phyloP scores from a whole-genome alignment of 2,797 vertebrate genomes.

The Sebastes dallii region DNA sequence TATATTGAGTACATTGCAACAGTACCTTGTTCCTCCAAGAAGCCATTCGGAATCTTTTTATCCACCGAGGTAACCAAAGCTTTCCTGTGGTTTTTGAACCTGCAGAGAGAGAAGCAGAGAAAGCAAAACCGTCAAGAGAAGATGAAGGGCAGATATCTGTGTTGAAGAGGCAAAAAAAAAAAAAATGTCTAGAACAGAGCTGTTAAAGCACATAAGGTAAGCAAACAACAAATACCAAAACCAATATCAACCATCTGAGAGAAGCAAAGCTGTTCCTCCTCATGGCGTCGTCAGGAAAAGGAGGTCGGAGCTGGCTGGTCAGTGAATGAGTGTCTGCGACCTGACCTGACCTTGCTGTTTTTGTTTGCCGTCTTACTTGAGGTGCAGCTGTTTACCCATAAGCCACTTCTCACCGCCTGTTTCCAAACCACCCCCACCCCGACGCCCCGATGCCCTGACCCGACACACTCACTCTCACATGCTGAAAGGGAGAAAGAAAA shows the following conservation, averaged over 20 bases:
- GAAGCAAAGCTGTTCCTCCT: conserved; percentile 75
- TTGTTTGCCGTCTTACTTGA: conserved; percentile 62
- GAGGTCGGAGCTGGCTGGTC: conserved; percentile 14
- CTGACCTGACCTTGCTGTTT: conserved; percentile 59
- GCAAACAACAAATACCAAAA: conserved; percentile 60
- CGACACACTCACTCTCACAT: conserved; percentile 16
- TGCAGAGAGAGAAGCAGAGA: conserved; percentile 50
- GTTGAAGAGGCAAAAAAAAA: conserved; percentile 4
- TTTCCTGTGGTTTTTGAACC: conserved; percentile 95
- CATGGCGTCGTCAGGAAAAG: conserved; percentile 62
- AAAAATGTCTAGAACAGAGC: not conserved
- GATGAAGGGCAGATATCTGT: conserved; percentile 9
- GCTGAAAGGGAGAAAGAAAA: not conserved
- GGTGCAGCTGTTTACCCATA: conserved; percentile 76
- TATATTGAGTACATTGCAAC: conserved; percentile 49
- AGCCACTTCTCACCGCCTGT: conserved; percentile 51
- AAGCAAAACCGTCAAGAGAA: conserved; percentile 13
- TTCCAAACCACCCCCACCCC: conserved; percentile 35
- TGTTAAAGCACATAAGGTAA: conserved; percentile 13
- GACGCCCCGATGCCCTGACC: conserved; percentile 26
- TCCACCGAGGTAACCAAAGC: conserved; percentile 90
- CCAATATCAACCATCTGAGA: conserved; percentile 73
- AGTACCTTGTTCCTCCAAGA: conserved; percentile 96
- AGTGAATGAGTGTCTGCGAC: conserved; percentile 52
- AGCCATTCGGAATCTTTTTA: conserved; percentile 96